Conservation (phyloP, 2,888 invertebrate genomes). For the Leptopilina drosophilae region DNA sequence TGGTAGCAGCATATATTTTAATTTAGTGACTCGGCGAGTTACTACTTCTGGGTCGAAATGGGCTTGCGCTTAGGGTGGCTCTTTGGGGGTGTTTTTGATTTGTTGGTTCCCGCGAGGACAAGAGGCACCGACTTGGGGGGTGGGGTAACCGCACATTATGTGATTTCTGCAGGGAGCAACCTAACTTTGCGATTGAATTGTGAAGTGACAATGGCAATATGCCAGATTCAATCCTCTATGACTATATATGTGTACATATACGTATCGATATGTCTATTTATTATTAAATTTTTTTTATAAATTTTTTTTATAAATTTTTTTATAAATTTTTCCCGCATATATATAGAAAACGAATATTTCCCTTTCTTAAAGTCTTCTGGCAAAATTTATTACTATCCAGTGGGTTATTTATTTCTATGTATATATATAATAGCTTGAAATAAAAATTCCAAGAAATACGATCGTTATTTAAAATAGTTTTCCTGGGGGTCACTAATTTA, state of each 20-base stretch:
- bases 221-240: slow-evolving; percentile 60
- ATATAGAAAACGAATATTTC: not conserved
- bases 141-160: slow-evolving; percentile 75
- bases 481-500: not conserved
- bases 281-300: not conserved
- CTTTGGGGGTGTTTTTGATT: slow-evolving; percentile 74
- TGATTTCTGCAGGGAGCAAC: slow-evolving; percentile 76
- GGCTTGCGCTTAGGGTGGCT: slow-evolving; percentile 59
- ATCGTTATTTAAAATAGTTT: too few relatives aligned
- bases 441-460: too few relatives aligned
- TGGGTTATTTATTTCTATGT: too few relatives aligned
- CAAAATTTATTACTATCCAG: too few relatives aligned
- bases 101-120: slow-evolving; percentile 67
- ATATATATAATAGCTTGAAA: too few relatives aligned
- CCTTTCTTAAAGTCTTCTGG: too few relatives aligned
- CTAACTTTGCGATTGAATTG: slow-evolving; percentile 76
- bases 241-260: not conserved
- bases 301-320: not conserved
- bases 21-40: slow-evolving; percentile 59
- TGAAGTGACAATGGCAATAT: slow-evolving; percentile 75
- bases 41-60: slow-evolving; percentile 52
- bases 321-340: not conserved
- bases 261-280: slow-evolving; percentile 6
- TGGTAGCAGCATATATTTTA: slow-evolving; percentile 64
- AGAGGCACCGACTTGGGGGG: slow-evolving; percentile 49